Evolutionary conservation across 2,797 vertebrate genomes (phyloP), one percentile per base, ranked within the genome.

Genomic region (Pseudochirops corinnae): DNA sequence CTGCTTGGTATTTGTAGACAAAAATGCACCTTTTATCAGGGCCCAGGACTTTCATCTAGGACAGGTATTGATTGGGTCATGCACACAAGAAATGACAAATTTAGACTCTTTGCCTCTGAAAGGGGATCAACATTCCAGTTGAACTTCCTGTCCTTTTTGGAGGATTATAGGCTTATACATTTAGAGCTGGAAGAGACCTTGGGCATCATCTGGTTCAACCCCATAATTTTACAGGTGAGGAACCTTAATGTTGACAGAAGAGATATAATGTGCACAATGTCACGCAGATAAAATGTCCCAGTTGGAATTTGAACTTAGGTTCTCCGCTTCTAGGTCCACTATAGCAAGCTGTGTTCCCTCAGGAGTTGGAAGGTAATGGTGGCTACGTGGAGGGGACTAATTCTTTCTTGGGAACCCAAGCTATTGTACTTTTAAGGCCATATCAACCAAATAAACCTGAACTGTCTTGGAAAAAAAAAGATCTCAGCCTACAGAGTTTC

Each of bases 11-110:
- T 57, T 91, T 1, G 7, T 14, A 93, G 18, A 52, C 28, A 62
- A 92, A 94, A 93, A 21, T 52, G 2, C 4, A 6, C 62, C 52
- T 94, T 92, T 92, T 74, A n/a, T 90, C 57, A 53, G n/a, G 60
- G 56, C 53, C 39, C 62, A 18, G n/a, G 18, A 55, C 82, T 93
- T 52, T 62, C 29, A 60, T 57, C 57, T 94, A 16, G 57, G 7
- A 58, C 26, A 58, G 5, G 14, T 92, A 50, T 57, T 56, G 28
- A 55, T 5, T 55, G 53, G 52, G 3, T 92, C 55, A 55, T 52
- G 39, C 18, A 87, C 7, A 46, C 1, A 87, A 26, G 21, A 46
- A 11, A 50, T 87, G 9, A 87, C 39, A 5, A 67, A 94, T 56
- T 60, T 94, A 21, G 26, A 11, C 50, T 91, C 58, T n/a, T 39